A percentile compares a stretch with the other conserved stretches of the same genome.
Conservation (phyloP, 2,113 vertebrate genomes). For the Semnornis frantzii region DNA sequence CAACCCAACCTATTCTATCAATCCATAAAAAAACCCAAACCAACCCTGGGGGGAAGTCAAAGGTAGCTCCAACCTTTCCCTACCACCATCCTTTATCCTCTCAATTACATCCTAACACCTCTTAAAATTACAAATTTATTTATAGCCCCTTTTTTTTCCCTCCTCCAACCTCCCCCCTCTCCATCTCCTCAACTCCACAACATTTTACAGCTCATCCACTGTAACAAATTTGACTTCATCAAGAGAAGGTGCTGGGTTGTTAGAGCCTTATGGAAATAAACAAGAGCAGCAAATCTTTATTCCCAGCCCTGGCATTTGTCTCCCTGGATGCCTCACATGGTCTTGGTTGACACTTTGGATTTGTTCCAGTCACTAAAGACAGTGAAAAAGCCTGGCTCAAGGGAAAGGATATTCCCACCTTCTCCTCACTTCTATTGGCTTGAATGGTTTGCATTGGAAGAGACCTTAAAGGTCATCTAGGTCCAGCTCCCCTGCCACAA, state of each 20-base stretch:
- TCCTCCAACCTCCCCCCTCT: too few relatives aligned
- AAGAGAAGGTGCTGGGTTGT: slow-evolving; percentile 36
- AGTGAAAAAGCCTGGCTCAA: too few relatives aligned
- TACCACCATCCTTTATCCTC: neutral
- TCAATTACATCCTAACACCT: slow-evolving; percentile 67
- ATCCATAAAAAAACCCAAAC: neutral
- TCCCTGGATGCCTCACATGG: slow-evolving; percentile 15
- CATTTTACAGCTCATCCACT: slow-evolving; percentile 51
- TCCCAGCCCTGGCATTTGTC: neutral
- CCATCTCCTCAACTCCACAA: neutral
- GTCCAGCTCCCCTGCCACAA: too few relatives aligned
- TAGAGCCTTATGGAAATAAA: slow-evolving; percentile 65
- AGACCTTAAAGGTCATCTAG: too few relatives aligned
- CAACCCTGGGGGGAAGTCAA: neutral
- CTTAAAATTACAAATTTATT: slow-evolving; percentile 72
- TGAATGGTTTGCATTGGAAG: too few relatives aligned
- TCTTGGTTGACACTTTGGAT: slow-evolving; percentile 51
- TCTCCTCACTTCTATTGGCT: too few relatives aligned
- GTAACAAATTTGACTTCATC: slow-evolving; percentile 71
- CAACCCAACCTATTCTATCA: too few relatives aligned
- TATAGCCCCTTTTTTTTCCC: slow-evolving; percentile 10
- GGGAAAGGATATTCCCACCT: too few relatives aligned
- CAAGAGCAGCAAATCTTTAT: neutral
- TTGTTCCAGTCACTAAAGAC: slow-evolving; percentile 49
- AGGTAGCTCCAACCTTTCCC: neutral